Percentiles rank a stretch among this genome's conserved stretches.
Evolutionary conservation across 1,140 invertebrate genomes (phyloP).

Genomic region (Sitodiplosis mosellana): DNA sequence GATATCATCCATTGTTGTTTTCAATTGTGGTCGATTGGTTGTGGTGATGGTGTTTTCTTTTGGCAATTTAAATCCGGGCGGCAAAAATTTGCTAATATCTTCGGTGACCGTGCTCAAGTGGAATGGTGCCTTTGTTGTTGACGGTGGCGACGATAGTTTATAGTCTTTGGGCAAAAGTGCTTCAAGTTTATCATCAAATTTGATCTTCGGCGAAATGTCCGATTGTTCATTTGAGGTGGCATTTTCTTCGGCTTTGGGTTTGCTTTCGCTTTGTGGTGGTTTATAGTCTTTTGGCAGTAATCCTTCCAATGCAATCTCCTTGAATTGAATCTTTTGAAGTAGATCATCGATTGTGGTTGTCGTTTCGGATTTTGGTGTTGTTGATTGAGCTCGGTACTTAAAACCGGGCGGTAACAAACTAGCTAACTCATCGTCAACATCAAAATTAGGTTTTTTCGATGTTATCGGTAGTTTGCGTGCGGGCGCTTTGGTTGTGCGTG

Average conservation of each 20-base stretch:
- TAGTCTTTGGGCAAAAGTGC: slow-evolving; percentile 46
- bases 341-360: slow-evolving; percentile 8
- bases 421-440: slow-evolving; percentile 39
- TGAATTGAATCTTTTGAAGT: too few relatives aligned
- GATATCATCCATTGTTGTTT: slow-evolving; percentile 11
- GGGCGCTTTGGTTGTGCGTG: slow-evolving; percentile 19
- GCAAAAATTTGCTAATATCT: slow-evolving; percentile 22
- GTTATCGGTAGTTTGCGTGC: slow-evolving; percentile 20
- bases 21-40: slow-evolving; percentile 13
- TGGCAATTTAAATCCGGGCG: slow-evolving; percentile 28
- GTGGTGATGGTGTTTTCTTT: not conserved
- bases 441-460: slow-evolving; percentile 34
- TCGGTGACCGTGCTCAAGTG: slow-evolving; percentile 21
- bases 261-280: slow-evolving; percentile 16
- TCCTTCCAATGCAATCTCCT: slow-evolving; percentile 25
- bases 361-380: slow-evolving; percentile 28
- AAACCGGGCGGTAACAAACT: slow-evolving; percentile 41
- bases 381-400: slow-evolving; percentile 30
- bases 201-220: slow-evolving; percentile 10
- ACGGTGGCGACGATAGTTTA: slow-evolving; percentile 8
- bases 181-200: slow-evolving; percentile 16
- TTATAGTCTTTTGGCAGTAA: slow-evolving; percentile 43
- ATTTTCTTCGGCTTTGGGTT: slow-evolving; percentile 26
- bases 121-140: slow-evolving; percentile 10
- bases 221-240: slow-evolving; percentile 20